Evolutionary conservation across 1,140 invertebrate genomes (phyloP), one percentile per base, ranked within the genome.

Genomic region (Bombus vancouverensis): DNA sequence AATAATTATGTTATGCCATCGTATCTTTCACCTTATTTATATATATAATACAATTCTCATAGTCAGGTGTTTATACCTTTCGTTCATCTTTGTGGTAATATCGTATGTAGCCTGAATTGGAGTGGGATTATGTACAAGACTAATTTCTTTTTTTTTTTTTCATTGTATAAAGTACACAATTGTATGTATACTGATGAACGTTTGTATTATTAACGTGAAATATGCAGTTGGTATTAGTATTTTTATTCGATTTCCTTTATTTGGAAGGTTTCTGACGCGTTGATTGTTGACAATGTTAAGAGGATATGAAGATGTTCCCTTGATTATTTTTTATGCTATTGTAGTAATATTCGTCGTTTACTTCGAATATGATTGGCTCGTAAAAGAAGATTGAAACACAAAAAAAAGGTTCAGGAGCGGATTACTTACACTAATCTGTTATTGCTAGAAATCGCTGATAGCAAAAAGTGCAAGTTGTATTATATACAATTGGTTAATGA

Each of bases 401-500:
- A 34, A n/a, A 3, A 25, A 28, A 59, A 47, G 6, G 66, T 73
- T 37, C 0, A 34, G 28, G 3, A 32, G 28, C 53, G 57, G 53
- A 57, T 73, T 74, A 66, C 39, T 34, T n/a, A 37, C 71, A 37
- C 68, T 22, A 39, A 87, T 28, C 12, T 89, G 39, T 83, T 85
- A 80, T 62, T 72, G 66, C 59, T 89, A 88, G 62, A 39, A 84
- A 57, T 37, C 15, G 74, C 68, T 78, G 66, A 77, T 66, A 83
- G 76, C 70, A 57, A 66, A 78, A 25, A 74, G 71, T 47, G 82
- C 62, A 87, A 83, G n/a, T 79, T 90, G 89, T 90, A 88, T 88
- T 85, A 90, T 90, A 90, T 90, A 77, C n/a, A 44, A 87, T 70
- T 75, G 68, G 81, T 37, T 90, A 88, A 86, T 83, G 47, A 66